These are phyloP conservation scores for Neopipo cinnamomea DNA, from an alignment of 2,113 vertebrate species.

Conservation along the genomic window DNA sequence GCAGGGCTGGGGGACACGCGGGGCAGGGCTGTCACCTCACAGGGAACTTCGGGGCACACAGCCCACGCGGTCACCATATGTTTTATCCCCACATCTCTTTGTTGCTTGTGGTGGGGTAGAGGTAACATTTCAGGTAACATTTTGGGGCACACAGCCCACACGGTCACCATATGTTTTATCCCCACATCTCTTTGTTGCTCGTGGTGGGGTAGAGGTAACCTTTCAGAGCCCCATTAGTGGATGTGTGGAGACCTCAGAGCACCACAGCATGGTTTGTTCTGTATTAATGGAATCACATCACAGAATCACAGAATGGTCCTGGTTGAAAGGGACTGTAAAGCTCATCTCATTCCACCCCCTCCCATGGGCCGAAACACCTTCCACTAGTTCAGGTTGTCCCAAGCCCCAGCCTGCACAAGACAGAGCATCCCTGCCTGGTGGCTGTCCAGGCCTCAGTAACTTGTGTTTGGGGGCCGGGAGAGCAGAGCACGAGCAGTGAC, in stretches of 20 bases:
- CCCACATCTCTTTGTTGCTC: neutral
- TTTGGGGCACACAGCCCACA: neutral
- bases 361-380: neutral
- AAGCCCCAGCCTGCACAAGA: neutral
- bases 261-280: neutral
- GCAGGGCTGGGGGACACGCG: neutral
- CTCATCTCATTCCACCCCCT: too few species aligned
- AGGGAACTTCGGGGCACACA: neutral
- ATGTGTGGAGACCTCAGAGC: neutral
- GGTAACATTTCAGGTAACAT: too few species aligned
- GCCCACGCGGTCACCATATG: fast-evolving
- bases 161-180: neutral
- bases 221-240: neutral
- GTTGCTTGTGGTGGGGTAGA: neutral
- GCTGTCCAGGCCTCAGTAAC: neutral
- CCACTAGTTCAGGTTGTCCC: neutral
- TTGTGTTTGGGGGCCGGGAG: neutral
- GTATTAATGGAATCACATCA: neutral
- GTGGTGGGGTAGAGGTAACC: fast-evolving
- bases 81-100: neutral
- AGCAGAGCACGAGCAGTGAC: neutral
- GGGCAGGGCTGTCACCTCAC: neutral
- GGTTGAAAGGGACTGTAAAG: neutral
- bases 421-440: neutral
- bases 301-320: neutral